Evolutionary conservation across 1,140 invertebrate genomes (phyloP).

Genomic region (Cotesia typhae): DNA sequence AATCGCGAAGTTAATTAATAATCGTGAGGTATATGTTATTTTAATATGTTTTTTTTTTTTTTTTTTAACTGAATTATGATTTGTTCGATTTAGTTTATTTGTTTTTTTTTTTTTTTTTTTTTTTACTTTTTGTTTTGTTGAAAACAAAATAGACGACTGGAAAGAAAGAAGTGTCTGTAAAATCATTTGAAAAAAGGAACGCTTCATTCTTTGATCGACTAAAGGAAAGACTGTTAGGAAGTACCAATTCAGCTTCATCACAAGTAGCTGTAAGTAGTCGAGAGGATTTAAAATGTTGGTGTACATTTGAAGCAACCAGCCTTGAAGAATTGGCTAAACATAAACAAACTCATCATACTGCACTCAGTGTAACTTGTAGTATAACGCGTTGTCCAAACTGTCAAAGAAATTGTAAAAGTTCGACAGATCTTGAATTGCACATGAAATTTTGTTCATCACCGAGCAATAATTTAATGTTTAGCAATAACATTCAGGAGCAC

Average conservation of each 20-base stretch:
- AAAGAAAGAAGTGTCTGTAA: conserved; percentile 52
- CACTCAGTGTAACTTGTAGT: conserved; percentile 66
- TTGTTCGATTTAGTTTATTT: not conserved
- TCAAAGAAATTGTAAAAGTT: conserved; percentile 83
- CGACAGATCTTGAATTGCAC: conserved; percentile 78
- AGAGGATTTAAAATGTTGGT: conserved; percentile 62
- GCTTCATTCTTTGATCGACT: conserved; percentile 84
- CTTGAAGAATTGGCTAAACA: conserved; percentile 56
- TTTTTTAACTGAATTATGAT: conserved; percentile 1
- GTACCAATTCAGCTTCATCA: conserved; percentile 59
- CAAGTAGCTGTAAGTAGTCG: conserved; percentile 60
- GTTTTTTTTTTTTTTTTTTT: not conserved
- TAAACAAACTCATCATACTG: conserved; percentile 60
- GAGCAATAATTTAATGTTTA: conserved; percentile 54
- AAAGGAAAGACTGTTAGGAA: conserved; percentile 75
- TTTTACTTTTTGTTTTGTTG: conserved; percentile 7
- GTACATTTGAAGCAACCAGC: conserved; percentile 59
- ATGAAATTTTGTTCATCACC: conserved; percentile 73
- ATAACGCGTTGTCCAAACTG: conserved; percentile 86
- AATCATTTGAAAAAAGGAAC: conserved; percentile 73
- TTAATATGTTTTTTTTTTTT: conserved; percentile 33
- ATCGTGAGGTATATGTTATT: conserved; percentile 49
- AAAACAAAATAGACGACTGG: conserved; percentile 21
- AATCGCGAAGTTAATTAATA: conserved; percentile 62
- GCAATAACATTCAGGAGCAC: conserved; percentile 43